Evolutionary conservation across 2,113 vertebrate species (phyloP).

Genomic region (Ammodytes marinus): DNA sequence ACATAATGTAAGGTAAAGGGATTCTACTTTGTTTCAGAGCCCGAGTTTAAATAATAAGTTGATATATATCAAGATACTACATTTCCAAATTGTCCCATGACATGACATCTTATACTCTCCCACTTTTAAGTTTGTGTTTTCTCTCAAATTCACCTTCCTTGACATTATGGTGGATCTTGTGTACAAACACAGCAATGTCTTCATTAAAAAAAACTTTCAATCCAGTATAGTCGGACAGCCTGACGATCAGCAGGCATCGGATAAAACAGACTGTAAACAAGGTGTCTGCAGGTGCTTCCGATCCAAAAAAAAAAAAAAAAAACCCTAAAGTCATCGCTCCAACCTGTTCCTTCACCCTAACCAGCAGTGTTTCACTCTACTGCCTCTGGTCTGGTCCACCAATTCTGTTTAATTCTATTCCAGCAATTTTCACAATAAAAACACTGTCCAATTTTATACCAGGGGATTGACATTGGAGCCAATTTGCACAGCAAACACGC

Average conservation of each 20-base stretch:
- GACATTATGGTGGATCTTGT: background rate
- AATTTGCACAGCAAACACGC: constrained; percentile 5
- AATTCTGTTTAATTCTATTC: background rate
- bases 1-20: no score
- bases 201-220: constrained; percentile 27
- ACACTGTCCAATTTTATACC: constrained; percentile 8
- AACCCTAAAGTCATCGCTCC: constrained; percentile 44
- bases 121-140: background rate
- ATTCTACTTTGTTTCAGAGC: no score
- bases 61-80: no score
- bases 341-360: constrained; percentile 56
- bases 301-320: constrained; percentile 21
- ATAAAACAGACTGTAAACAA: constrained; percentile 57
- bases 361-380: constrained; percentile 5
- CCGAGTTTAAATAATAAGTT: no score
- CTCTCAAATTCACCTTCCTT: background rate
- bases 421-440: background rate
- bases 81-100: no score
- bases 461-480: background rate
- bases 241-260: constrained; percentile 58
- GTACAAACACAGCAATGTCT: background rate
- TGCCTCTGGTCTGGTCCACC: background rate
- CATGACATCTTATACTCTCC: background rate
- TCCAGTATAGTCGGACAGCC: constrained; percentile 40
- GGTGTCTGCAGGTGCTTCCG: constrained; percentile 52